Base-by-base conservation (phyloP, 2,113 vertebrate genomes). In the Chrysemys picta region DNA sequence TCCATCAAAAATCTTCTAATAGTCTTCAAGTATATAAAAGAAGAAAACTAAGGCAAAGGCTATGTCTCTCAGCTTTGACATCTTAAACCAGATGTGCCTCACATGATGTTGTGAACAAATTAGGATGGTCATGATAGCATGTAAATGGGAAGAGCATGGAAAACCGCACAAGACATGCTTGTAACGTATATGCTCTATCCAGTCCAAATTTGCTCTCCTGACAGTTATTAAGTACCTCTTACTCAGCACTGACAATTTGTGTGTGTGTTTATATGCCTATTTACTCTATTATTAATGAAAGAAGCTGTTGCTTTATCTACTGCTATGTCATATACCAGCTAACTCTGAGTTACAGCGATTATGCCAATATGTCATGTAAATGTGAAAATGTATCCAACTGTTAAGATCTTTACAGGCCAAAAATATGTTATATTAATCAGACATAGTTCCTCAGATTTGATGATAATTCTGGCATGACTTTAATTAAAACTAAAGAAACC, bases 371-470 rank as follows among this genome's bases (percentile, higher is more conserved):
- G 81, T 87, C 94, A 90, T 93, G 25, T 87, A 94, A 69, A 69
- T 62, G 12, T 62, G 59, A 6, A 97, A 84, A 84, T 87, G 75
- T 90, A 97, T 95, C 49, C 59, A 96, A 83, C 89, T 97, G 56
- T 82, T 97, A 96, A 96, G 69, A 89, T 76, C 89, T 94, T 97
- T 96, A 97, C 98, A 97, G 82, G 89, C 78, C 92, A 96, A 96
- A 91, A 93, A 90, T 93, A 91, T 90, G 54, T 82, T 96, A 21
- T 52, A 72, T 87, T 75, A 92, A 57, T 91, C 45, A 82, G 85
- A 49, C 54, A 95, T 95, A 91, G 62, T 89, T 91, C 92, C 69
- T 76, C 52, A 17, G 84, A 62, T 49, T 69, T 93, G 59, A 90
- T 91, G 88, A 69, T 72, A 94, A 96, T 91, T 91, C 80, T 95